Base-by-base conservation (phyloP, 2,888 invertebrate genomes). In the Cenopis cana region DNA sequence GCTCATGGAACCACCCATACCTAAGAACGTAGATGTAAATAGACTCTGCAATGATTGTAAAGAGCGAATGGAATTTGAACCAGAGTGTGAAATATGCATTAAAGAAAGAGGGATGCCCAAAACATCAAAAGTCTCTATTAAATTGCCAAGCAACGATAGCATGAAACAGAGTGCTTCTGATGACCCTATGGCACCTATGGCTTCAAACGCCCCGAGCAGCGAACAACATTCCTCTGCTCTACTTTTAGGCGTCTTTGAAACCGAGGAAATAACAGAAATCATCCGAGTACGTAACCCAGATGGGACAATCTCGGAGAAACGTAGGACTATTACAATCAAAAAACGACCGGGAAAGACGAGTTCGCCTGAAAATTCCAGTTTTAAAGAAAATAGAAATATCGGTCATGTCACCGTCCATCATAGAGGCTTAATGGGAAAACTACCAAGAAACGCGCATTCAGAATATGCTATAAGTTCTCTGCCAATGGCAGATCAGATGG, bases 221-320 rank as follows among this genome's bases (percentile, higher is more conserved):
- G 24, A 9, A 20, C 10, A 33, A 6, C 10, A 10, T 0, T 38
- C 20, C 69, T 41, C n/a, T 46, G 24, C 5, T 72, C 1, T 76
- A 36, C 33, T 12, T 9, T 33, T 62, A 20, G 50, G 62, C 2
- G 62, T 62, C 8, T 62, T 62, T 62, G 62, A 62, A 36, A 62
- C 62, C 8, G 62, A 62, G 17, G 62, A 62, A 36, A 62, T 62
- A 33, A 52, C 50, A 14, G 62, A 62, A 62, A 18, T 62, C 11
- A 62, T 62, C 18, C 33, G 52, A 52, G 50, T 62, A 2, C 33
- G 17, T 2, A 62, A 62, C 14, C 50, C 62, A 1, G 62, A 62
- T 10, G 62, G 62, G 3, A 52, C 62, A 8, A 24, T 55, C 38
- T 54, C 54, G 9, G 65, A 55, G 12, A 65, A 65, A 29, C 55